Percentiles rank a stretch among this genome's conserved stretches.
phyloP scores from a whole-genome alignment of 1,140 invertebrate species.

The Zaprionus davidi region DNA sequence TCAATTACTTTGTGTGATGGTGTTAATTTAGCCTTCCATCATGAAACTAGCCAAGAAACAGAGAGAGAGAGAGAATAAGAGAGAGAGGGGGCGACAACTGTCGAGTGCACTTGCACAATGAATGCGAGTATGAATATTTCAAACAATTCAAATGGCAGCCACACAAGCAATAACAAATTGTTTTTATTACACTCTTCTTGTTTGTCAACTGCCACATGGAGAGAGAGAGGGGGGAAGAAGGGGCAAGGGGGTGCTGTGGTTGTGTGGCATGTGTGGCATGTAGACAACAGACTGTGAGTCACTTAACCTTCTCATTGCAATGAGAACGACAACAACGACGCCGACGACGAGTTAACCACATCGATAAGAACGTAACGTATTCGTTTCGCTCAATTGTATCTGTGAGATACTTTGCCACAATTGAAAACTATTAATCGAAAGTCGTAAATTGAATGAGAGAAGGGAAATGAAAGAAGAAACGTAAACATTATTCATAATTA shows the following conservation, averaged over 20 bases:
- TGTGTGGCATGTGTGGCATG: constrained; percentile 16
- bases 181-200: constrained; percentile 51
- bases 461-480: background rate
- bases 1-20: constrained; percentile 81
- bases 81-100: background rate
- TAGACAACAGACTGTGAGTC: constrained; percentile 21
- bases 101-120: constrained; percentile 38
- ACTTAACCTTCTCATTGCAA: constrained; percentile 42
- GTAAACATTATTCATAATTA: constrained; percentile 11
- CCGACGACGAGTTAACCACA: constrained; percentile 1
- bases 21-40: constrained; percentile 69
- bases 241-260: background rate
- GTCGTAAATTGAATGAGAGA: background rate
- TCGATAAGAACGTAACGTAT: constrained; percentile 30
- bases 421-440: constrained; percentile 9
- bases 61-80: background rate
- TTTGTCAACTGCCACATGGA: constrained; percentile 34
- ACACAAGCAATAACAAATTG: constrained; percentile 45
- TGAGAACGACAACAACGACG: background rate
- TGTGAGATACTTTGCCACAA: constrained; percentile 10
- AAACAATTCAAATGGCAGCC: constrained; percentile 41
- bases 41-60: constrained; percentile 2
- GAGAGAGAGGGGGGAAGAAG: background rate
- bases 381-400: constrained; percentile 34
- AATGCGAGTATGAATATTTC: constrained; percentile 19